Evolutionary conservation across 23 tunicate genomes (phyloP), one percentile per base, ranked within the genome.

Genomic region (Oikopleura dioica): DNA sequence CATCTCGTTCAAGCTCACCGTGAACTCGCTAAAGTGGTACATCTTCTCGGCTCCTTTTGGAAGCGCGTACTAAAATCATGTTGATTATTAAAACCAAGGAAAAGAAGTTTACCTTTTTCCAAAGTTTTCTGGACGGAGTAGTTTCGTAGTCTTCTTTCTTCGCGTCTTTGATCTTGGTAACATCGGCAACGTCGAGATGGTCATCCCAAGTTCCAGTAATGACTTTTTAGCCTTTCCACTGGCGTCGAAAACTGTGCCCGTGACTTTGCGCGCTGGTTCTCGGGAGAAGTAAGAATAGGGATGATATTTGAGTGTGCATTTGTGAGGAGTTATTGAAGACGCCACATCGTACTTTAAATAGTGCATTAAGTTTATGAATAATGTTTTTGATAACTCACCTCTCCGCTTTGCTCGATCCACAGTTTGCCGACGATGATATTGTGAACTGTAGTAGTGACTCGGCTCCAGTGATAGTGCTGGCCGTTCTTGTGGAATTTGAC

Each of bases 351-450:
- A 44, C 55, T 44, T 9, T n/a, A n/a, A n/a, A n/a, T n/a, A n/a
- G n/a, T n/a, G 0, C 36, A 0, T 68, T 24, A 30, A 76, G 36
- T 0, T 0, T n/a, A 0, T 35, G 23, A 0, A 76, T 29, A 35
- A 28, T 28, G 23, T 29, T 28, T 24, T n/a, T 24, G 33, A 68
- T 9, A 44, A 44, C 55, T 44, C 21, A 44, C 55, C 21, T 44
- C 55, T 9, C 79, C 76, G 26, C 69, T 76, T 76, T 79, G 81
- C 78, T 91, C 97, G 24, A 91, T 91, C 97, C 97, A 91, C 35
- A 91, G 79, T 38, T 91, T 91, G 16, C 97, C 97, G 35, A 91
- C 97, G 76, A 91, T 91, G 31, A 91, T 91, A 51, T 91, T 91
- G 58, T 91, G 92, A 24, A 91, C 84, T 36, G 97, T 91, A 0